phyloP scores from a whole-genome alignment of 2,888 invertebrate species.

The Torymus aiolomorphi region DNA sequence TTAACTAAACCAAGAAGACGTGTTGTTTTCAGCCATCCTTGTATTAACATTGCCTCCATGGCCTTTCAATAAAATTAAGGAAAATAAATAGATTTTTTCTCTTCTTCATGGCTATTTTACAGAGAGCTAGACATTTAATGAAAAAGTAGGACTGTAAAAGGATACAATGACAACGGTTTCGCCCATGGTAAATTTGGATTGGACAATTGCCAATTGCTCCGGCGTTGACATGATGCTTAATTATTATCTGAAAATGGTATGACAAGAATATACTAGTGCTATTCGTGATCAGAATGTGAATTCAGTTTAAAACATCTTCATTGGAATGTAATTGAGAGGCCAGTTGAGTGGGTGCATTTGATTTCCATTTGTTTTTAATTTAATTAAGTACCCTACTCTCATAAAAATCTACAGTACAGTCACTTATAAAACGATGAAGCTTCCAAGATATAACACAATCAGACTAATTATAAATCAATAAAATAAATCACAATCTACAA shows the following conservation, averaged over 20 bases:
- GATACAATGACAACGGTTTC: constrained; percentile 80
- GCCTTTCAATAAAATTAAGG: constrained; percentile 69
- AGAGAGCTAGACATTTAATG: constrained; percentile 31
- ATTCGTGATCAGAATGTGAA: background rate
- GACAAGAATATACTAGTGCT: constrained; percentile 8
- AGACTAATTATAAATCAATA: constrained; percentile 32
- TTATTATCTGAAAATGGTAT: constrained; percentile 48
- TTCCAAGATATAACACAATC: constrained; percentile 1
- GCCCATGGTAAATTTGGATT: constrained; percentile 79
- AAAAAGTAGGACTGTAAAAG: constrained; percentile 68
- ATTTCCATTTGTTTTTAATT: constrained; percentile 40
- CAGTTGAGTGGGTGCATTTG: background rate
- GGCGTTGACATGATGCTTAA: constrained; percentile 66
- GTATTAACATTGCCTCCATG: constrained; percentile 76
- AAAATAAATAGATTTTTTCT: constrained; percentile 30
- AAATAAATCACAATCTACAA: background rate
- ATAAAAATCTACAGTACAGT: constrained; percentile 1
- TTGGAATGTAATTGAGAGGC: constrained; percentile 2
- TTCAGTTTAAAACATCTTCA: constrained; percentile 18
- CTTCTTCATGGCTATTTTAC: constrained; percentile 33
- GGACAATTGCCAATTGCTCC: constrained; percentile 76
- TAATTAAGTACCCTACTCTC: constrained; percentile 13
- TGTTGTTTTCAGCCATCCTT: constrained; percentile 77
- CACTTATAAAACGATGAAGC: constrained; percentile 10
- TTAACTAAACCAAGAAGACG: constrained; percentile 80